phyloP scores from a whole-genome alignment of 2,888 invertebrate species.

The Philhelius pedissequus region DNA sequence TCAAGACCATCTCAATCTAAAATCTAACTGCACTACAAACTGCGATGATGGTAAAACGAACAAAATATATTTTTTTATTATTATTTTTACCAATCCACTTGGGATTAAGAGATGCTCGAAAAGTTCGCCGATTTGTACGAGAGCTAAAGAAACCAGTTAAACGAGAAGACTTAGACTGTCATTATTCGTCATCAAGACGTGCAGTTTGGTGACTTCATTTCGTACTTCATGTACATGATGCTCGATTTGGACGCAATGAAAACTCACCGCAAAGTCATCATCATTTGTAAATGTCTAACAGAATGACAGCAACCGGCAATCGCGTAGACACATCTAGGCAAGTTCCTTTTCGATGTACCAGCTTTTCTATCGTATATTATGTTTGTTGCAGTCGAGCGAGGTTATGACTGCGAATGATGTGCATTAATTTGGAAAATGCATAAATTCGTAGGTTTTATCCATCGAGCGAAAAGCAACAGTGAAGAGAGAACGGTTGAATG shows the following conservation, averaged over 20 bases:
- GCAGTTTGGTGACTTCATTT: slow-evolving; percentile 56
- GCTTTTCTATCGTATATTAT: not conserved
- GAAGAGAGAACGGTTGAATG: slow-evolving; percentile 8
- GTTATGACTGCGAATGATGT: slow-evolving; percentile 13
- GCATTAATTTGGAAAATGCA: slow-evolving; percentile 56
- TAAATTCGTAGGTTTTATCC: slow-evolving; percentile 39
- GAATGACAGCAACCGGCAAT: slow-evolving; percentile 56
- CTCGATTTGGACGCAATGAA: slow-evolving; percentile 28
- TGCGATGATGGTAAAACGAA: not conserved
- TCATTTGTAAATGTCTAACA: slow-evolving; percentile 65
- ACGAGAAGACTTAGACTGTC: slow-evolving; percentile 48
- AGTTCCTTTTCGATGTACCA: not conserved
- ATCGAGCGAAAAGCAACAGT: not conserved
- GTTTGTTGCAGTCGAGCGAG: not conserved
- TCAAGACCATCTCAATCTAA: not conserved
- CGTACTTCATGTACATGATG: slow-evolving; percentile 38
- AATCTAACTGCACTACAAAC: too few relatives aligned
- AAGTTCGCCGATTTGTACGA: not conserved
- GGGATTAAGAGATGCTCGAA: slow-evolving; percentile 34
- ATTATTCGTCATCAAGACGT: slow-evolving; percentile 45
- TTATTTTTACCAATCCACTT: not conserved
- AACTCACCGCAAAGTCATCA: slow-evolving; percentile 60
- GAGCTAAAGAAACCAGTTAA: slow-evolving; percentile 35
- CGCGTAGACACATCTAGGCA: slow-evolving; percentile 22
- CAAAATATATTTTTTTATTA: not conserved